phyloP scores from a whole-genome alignment of 1,140 invertebrate species.

The Oryctes rhinoceros region DNA sequence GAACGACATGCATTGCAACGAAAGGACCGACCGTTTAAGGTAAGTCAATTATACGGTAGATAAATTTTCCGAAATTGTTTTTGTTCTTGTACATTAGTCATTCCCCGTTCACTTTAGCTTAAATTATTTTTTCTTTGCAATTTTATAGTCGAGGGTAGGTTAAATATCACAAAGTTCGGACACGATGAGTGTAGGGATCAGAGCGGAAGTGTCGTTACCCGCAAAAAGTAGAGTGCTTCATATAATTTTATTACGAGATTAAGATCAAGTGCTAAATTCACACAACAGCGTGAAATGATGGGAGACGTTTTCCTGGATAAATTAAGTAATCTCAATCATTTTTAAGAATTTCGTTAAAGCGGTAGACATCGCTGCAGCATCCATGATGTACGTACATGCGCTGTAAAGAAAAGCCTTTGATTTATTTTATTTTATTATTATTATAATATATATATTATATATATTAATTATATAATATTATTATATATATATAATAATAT shows the following conservation, averaged over 20 bases:
- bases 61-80: slow-evolving; percentile 28
- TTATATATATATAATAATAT: too few relatives aligned
- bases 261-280: slow-evolving; percentile 16
- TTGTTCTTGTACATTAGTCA: slow-evolving; percentile 27
- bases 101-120: slow-evolving; percentile 5
- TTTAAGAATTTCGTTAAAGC: too few relatives aligned
- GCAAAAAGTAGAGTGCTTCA: slow-evolving; percentile 16
- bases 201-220: neutral
- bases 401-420: too few relatives aligned
- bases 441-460: too few relatives aligned
- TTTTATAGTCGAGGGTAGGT: slow-evolving; percentile 32
- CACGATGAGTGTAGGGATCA: slow-evolving; percentile 8
- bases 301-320: neutral
- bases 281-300: neutral
- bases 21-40: slow-evolving; percentile 9
- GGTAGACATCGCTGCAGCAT: too few relatives aligned
- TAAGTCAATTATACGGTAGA: slow-evolving; percentile 36
- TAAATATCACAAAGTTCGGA: neutral
- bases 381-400: too few relatives aligned
- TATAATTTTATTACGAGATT: slow-evolving; percentile 33
- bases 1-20: slow-evolving; percentile 13
- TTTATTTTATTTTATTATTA: too few relatives aligned
- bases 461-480: too few relatives aligned
- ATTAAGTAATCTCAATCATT: neutral
- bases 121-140: slow-evolving; percentile 29